phyloP scores from a whole-genome alignment of 2,113 vertebrate species.

The Alectura lathami region DNA sequence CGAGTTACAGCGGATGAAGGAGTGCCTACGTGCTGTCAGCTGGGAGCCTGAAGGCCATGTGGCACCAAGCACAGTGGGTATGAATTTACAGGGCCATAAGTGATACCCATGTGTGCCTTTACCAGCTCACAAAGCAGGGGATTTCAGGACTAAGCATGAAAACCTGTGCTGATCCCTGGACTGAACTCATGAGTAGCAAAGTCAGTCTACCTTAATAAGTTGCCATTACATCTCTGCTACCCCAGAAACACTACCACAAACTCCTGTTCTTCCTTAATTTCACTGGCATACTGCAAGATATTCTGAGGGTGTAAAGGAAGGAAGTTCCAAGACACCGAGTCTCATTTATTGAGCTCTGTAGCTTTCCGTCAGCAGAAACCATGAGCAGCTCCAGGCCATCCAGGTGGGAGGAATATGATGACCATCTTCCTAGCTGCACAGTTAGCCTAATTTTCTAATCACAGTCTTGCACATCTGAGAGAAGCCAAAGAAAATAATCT shows the following conservation, averaged over 20 bases:
- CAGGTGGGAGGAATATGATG: neutral
- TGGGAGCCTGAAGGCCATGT: accelerated
- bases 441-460: slow-evolving; percentile 1
- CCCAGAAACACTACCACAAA: neutral
- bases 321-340: neutral
- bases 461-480: neutral
- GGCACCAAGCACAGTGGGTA: neutral
- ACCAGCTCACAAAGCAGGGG: slow-evolving; percentile 5
- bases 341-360: neutral
- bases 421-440: neutral
- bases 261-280: neutral
- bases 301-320: neutral
- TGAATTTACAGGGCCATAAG: slow-evolving; percentile 54
- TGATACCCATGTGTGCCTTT: neutral
- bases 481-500: neutral
- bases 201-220: neutral
- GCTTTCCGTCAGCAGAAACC: neutral
- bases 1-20: neutral
- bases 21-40: neutral
- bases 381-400: neutral
- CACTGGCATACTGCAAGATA: neutral
- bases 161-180: neutral
- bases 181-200: neutral
- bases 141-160: neutral
- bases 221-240: neutral